Evolutionary conservation across 2,113 vertebrate species (phyloP).

Genomic region (Chaetura pelagica): DNA sequence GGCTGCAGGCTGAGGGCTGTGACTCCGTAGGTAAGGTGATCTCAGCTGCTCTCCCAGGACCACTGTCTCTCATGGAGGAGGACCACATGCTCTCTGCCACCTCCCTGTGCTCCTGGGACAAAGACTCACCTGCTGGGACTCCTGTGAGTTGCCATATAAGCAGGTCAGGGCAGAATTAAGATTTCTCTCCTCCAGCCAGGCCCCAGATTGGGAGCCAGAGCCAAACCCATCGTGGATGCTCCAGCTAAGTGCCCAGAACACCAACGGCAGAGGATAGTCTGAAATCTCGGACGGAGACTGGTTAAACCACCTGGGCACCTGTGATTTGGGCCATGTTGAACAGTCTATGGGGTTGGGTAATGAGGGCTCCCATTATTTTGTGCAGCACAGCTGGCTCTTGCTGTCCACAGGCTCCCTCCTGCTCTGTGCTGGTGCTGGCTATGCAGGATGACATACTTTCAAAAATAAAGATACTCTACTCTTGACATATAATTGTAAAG

Average conservation of each 20-base stretch:
- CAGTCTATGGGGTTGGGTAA: not conserved
- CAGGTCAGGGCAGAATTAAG: not conserved
- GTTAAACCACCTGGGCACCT: not conserved
- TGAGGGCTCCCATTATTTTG: not conserved
- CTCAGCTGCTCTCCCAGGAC: not conserved
- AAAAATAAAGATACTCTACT: not conserved
- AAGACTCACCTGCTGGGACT: not conserved
- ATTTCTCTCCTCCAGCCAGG: not conserved
- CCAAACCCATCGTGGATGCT: not conserved
- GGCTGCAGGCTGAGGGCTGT: not conserved
- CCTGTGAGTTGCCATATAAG: not conserved
- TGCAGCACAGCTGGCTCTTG: not conserved
- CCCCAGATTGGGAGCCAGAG: not conserved
- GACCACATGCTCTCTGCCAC: accelerated
- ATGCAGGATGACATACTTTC: accelerated
- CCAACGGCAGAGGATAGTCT: not conserved
- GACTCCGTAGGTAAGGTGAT: accelerated
- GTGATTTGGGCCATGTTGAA: not conserved
- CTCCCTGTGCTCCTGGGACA: not conserved
- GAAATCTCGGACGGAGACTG: not conserved
- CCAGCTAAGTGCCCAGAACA: not conserved
- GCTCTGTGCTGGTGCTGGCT: not conserved
- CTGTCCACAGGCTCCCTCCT: not conserved
- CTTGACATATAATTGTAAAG: not conserved
- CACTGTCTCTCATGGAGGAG: not conserved